Evolutionary conservation across 2,888 invertebrate genomes (phyloP).

Genomic region (Chymomyza fuscimana): DNA sequence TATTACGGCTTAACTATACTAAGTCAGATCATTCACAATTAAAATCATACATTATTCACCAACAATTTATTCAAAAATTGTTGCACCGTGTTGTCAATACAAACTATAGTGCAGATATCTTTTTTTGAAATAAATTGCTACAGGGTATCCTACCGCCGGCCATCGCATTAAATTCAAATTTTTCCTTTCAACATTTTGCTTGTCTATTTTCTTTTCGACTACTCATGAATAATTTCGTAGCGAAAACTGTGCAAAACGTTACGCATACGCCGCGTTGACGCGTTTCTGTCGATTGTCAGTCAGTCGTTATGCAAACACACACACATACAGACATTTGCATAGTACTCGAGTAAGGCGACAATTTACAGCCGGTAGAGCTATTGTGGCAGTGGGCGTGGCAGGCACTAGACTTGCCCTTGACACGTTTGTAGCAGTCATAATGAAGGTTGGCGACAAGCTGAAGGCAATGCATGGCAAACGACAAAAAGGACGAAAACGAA

Average conservation of each 20-base stretch:
- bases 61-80: too few species aligned
- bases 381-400: conserved; percentile 22
- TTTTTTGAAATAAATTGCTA: too few species aligned
- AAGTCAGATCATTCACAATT: too few species aligned
- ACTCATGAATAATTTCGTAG: conserved; percentile 43
- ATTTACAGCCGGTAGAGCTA: neutral
- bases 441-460: conserved; percentile 39
- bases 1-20: too few species aligned
- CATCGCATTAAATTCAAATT: too few species aligned
- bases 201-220: neutral
- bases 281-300: conserved; percentile 43
- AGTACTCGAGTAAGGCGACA: neutral
- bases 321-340: conserved; percentile 13
- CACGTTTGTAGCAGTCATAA: conserved; percentile 68
- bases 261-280: conserved; percentile 35
- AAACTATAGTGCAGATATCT: too few species aligned
- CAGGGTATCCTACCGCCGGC: too few species aligned
- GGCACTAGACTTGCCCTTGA: conserved; percentile 56
- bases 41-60: too few species aligned
- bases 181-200: neutral
- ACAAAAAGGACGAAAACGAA: neutral
- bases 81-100: too few species aligned
- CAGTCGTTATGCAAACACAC: conserved; percentile 34
- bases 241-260: conserved; percentile 14
- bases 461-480: too few species aligned